Conservation (phyloP, 2,797 vertebrate species). For the Diglossa cyanea region DNA sequence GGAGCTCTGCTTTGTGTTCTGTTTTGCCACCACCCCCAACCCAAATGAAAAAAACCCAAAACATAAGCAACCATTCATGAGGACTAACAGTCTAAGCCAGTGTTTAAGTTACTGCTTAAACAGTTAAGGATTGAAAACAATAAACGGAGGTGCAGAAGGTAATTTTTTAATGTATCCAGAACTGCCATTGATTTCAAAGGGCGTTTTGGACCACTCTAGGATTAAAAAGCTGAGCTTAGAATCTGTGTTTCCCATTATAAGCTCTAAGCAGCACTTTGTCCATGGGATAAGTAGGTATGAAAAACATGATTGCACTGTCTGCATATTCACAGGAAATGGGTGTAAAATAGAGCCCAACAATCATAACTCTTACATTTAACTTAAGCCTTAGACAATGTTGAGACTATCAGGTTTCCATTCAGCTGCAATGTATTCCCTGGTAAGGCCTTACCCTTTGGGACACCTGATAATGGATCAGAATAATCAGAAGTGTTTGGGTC, state of each 20-base stretch:
- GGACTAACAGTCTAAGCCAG: neutral
- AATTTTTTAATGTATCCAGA: neutral
- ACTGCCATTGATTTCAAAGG: neutral
- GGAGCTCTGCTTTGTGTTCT: neutral
- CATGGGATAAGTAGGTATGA: neutral
- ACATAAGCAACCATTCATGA: neutral
- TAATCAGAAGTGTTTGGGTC: conserved; percentile 95
- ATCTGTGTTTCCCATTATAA: neutral
- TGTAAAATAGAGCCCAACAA: conserved; percentile 12
- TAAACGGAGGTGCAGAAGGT: neutral
- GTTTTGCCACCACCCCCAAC: neutral
- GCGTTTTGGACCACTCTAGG: neutral
- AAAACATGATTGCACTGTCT: conserved; percentile 58
- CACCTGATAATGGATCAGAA: conserved; percentile 95
- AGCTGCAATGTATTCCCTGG: conserved; percentile 83
- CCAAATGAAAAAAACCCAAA: neutral
- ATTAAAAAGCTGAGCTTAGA: conserved; percentile 7
- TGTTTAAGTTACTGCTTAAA: neutral
- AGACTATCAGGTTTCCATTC: conserved; percentile 86
- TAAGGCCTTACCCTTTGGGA: conserved; percentile 97
- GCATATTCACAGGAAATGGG: conserved; percentile 35
- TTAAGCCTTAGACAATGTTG: conserved; percentile 4
- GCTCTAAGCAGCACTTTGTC: neutral
- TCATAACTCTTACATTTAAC: neutral
- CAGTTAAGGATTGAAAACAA: neutral